phyloP scores from a whole-genome alignment of 2,888 invertebrate genomes.

The Dione juno region DNA sequence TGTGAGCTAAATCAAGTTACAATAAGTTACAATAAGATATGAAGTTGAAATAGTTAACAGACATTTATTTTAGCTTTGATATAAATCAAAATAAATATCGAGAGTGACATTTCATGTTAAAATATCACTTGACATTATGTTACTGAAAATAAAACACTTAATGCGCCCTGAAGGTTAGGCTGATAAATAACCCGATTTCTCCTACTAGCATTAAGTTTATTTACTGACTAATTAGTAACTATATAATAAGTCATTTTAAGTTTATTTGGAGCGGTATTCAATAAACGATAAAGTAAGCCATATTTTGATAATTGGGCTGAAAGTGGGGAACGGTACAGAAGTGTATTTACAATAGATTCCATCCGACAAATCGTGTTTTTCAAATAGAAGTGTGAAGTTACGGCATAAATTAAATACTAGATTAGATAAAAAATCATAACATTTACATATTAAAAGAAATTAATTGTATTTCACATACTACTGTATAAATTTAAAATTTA shows the following conservation, averaged over 20 bases:
- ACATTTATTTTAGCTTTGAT: neutral
- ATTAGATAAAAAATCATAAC: neutral
- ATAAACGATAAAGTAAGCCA: too few species aligned
- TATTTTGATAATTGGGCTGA: too few species aligned
- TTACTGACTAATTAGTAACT: neutral
- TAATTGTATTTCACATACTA: too few species aligned
- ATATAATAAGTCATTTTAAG: too few species aligned
- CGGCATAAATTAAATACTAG: neutral
- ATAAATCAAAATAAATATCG: neutral
- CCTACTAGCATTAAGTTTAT: neutral
- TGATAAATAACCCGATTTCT: neutral
- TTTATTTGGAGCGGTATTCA: too few species aligned
- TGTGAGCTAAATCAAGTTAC: too few species aligned
- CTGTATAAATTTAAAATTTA: too few species aligned
- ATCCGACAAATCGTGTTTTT: too few species aligned
- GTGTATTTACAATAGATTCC: too few species aligned
- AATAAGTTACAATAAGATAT: too few species aligned
- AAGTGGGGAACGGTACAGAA: too few species aligned
- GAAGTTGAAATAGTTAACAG: neutral
- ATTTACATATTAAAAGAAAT: neutral
- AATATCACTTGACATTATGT: neutral
- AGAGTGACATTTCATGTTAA: neutral
- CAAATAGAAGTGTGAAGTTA: too few species aligned
- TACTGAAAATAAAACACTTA: conserved; percentile 1
- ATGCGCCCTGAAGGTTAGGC: neutral